These are phyloP conservation scores for Stictonetta naevosa DNA, from an alignment of 2,113 vertebrate species.

Conservation along the genomic window DNA sequence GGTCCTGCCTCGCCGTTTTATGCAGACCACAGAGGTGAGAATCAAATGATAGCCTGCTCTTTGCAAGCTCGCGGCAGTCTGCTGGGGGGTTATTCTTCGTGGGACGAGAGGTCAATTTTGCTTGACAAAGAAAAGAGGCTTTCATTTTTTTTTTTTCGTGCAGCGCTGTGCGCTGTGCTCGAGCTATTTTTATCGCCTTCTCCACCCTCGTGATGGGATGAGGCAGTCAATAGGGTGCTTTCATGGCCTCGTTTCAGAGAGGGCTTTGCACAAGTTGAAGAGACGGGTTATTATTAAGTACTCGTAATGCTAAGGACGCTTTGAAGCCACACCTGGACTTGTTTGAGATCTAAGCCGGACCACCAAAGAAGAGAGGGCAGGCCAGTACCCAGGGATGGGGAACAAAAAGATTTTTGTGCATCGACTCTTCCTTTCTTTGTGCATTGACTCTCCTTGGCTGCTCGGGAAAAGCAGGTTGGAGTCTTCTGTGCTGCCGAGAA, in stretches of 20 bases:
- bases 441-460: not conserved
- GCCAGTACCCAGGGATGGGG: not conserved
- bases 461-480: not conserved
- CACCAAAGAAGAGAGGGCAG: slow-evolving; percentile 32
- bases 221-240: slow-evolving; percentile 40
- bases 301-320: not conserved
- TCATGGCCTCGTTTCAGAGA: slow-evolving; percentile 9
- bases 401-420: not conserved
- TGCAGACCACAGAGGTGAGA: not conserved
- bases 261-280: slow-evolving; percentile 15
- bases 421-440: not conserved
- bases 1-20: slow-evolving; percentile 1
- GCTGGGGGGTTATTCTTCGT: slow-evolving; percentile 1
- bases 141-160: not conserved
- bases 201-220: not conserved
- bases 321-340: not conserved
- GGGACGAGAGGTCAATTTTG: slow-evolving; percentile 38
- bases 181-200: slow-evolving; percentile 45
- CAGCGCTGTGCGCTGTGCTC: accelerated
- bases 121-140: slow-evolving; percentile 19
- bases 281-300: slow-evolving; percentile 33
- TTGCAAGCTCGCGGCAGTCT: not conserved
- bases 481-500: not conserved
- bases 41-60: slow-evolving; percentile 19
- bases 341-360: not conserved